Conservation (phyloP, 2,797 vertebrate species). For the Sebastes nivosus region DNA sequence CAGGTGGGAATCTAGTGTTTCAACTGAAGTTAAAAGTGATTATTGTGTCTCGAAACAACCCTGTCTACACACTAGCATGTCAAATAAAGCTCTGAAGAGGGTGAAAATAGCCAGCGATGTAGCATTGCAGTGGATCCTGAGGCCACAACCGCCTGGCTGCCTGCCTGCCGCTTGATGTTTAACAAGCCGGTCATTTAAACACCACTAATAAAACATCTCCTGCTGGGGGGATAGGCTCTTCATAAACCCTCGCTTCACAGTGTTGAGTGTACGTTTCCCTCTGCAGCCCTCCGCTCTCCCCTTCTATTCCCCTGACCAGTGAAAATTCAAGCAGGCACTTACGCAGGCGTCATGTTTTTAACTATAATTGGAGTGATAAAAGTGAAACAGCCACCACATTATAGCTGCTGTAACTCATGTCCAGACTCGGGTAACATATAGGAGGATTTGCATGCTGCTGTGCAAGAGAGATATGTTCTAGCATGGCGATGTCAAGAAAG, state of each 20-base stretch:
- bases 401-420: slow-evolving; percentile 72
- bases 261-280: slow-evolving; percentile 43
- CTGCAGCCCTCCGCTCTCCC: neutral
- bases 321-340: slow-evolving; percentile 60
- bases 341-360: slow-evolving; percentile 70
- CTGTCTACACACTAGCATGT: slow-evolving; percentile 73
- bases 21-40: slow-evolving; percentile 72
- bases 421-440: slow-evolving; percentile 33
- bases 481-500: neutral
- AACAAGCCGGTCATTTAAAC: slow-evolving; percentile 83
- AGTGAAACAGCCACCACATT: slow-evolving; percentile 69
- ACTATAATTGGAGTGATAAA: slow-evolving; percentile 82
- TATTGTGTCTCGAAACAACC: slow-evolving; percentile 78
- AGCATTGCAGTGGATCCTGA: slow-evolving; percentile 52
- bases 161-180: slow-evolving; percentile 79
- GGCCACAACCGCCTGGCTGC: slow-evolving; percentile 63
- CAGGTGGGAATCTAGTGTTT: slow-evolving; percentile 71
- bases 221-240: slow-evolving; percentile 75
- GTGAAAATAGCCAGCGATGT: slow-evolving; percentile 76
- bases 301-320: slow-evolving; percentile 30
- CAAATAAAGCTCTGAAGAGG: slow-evolving; percentile 75
- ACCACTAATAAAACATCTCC: slow-evolving; percentile 80
- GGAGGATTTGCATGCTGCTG: slow-evolving; percentile 17
- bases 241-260: slow-evolving; percentile 74
- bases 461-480: neutral